phyloP scores from a whole-genome alignment of 2,888 invertebrate species.

The Apodemia hepburni region DNA sequence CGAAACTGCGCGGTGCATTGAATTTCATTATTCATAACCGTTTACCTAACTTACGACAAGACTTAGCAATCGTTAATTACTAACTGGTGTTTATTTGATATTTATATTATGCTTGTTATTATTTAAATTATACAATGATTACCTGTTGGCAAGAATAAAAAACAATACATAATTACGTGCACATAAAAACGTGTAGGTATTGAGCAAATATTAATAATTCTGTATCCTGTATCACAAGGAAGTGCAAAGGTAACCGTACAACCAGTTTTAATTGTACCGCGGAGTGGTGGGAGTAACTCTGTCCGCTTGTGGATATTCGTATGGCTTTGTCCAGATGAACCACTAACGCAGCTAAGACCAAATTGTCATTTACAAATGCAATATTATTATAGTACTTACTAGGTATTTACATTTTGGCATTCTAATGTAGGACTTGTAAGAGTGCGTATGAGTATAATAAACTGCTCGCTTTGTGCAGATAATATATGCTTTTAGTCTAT shows the following conservation, averaged over 20 bases:
- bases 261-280: slow-evolving; percentile 16
- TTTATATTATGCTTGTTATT: neutral
- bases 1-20: no score
- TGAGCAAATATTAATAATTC: slow-evolving; percentile 13
- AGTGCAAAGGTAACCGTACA: slow-evolving; percentile 37
- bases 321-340: neutral
- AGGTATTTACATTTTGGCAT: no score
- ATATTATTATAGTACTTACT: neutral
- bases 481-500: no score
- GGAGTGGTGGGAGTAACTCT: slow-evolving; percentile 59
- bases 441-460: no score
- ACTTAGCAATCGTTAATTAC: neutral
- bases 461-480: no score
- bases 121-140: neutral
- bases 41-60: no score
- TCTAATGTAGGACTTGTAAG: no score
- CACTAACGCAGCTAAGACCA: neutral
- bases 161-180: slow-evolving; percentile 2
- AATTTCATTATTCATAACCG: no score
- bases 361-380: neutral
- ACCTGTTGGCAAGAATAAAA: neutral
- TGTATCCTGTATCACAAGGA: slow-evolving; percentile 57
- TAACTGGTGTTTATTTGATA: neutral
- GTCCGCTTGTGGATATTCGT: slow-evolving; percentile 56
- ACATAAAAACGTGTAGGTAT: neutral